These are phyloP conservation scores for Paracyclopina nana DNA, from an alignment of 1,140 invertebrate genomes.

Conservation along the genomic window DNA sequence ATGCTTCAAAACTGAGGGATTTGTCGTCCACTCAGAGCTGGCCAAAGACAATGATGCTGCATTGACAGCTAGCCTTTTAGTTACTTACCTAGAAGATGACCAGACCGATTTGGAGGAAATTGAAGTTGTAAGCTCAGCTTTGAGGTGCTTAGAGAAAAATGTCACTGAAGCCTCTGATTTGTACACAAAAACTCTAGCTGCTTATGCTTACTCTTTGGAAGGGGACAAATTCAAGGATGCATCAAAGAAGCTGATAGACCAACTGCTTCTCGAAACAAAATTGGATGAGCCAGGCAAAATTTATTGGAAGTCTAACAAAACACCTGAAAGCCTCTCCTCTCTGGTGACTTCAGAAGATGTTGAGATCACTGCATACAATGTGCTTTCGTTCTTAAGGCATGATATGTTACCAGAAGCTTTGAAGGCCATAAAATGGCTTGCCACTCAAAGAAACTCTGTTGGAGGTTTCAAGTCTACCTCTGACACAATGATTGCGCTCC, in stretches of 20 bases:
- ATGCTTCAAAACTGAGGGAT: constrained; percentile 26
- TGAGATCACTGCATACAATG: constrained; percentile 51
- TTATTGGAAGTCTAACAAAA: no score
- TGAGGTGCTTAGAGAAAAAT: no score
- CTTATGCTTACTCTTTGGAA: no score
- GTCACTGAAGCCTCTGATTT: no score
- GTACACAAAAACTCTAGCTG: no score
- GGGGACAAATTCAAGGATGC: no score
- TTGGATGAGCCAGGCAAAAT: no score
- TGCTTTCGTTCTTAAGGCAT: constrained; percentile 39
- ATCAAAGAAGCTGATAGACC: no score
- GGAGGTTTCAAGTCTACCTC: constrained; percentile 53
- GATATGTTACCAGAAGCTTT: constrained; percentile 34
- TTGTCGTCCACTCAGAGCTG: constrained; percentile 27
- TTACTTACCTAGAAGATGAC: constrained; percentile 16
- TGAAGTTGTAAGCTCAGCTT: constrained; percentile 23
- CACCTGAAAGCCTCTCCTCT: no score
- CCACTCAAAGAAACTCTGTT: constrained; percentile 45
- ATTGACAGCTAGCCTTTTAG: neutral
- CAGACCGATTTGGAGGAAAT: neutral
- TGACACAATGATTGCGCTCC: constrained; percentile 43
- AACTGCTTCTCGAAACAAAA: no score
- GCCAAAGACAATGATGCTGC: neutral
- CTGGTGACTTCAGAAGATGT: constrained; percentile 35
- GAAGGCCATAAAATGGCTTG: constrained; percentile 44